These are phyloP conservation scores for Trilocha varians DNA, from an alignment of 2,888 invertebrate genomes.

Conservation along the genomic window DNA sequence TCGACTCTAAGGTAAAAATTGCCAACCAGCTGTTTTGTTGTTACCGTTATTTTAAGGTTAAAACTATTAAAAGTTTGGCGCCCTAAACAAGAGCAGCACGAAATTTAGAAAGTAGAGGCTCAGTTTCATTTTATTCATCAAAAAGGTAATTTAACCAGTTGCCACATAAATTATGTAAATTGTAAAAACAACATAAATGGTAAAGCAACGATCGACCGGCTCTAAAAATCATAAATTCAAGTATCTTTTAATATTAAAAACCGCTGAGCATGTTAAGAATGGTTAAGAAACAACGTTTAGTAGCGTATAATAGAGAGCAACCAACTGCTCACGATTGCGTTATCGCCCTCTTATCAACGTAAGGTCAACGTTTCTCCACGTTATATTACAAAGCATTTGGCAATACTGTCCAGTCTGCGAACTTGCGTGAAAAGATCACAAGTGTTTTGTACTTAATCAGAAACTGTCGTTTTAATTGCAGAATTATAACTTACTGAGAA, in stretches of 20 bases:
- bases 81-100: not conserved
- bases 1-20: slow-evolving; percentile 42
- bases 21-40: slow-evolving; percentile 5
- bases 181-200: too few species aligned
- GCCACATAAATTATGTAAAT: too few species aligned
- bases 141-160: not conserved
- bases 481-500: slow-evolving; percentile 23
- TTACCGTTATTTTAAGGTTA: slow-evolving; percentile 7
- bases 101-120: slow-evolving; percentile 5
- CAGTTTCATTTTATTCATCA: not conserved
- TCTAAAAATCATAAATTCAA: too few species aligned
- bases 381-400: slow-evolving; percentile 18
- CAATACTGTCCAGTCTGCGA: slow-evolving; percentile 4
- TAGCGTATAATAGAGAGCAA: slow-evolving; percentile 10
- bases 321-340: slow-evolving; percentile 56
- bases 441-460: not conserved
- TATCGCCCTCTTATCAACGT: slow-evolving; percentile 38
- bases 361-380: slow-evolving; percentile 40
- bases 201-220: too few species aligned
- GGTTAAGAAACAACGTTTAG: slow-evolving; percentile 13
- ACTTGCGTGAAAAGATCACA: not conserved
- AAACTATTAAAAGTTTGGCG: slow-evolving; percentile 3
- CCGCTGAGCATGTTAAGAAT: too few species aligned
- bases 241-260: too few species aligned
- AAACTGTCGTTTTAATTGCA: slow-evolving; percentile 18